A percentile compares a stretch with the other conserved stretches of the same genome.
phyloP scores from a whole-genome alignment of 2,113 vertebrate genomes.

The Callocephalon fimbriatum region DNA sequence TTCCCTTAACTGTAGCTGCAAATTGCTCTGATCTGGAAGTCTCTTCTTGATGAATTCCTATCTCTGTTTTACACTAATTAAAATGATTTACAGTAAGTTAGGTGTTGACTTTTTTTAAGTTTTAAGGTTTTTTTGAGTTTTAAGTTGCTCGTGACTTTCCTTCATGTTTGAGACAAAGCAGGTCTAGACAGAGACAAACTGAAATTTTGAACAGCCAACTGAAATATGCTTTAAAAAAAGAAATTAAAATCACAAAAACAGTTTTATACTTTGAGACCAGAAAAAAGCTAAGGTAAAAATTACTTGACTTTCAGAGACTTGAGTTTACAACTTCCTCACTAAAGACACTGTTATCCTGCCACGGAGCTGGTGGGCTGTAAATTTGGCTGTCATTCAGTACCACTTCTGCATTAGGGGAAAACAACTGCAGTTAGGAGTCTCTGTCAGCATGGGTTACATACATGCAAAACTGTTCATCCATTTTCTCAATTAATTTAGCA shows the following conservation, averaged over 20 bases:
- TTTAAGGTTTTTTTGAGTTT: not conserved
- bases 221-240: not conserved
- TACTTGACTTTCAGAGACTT: not conserved
- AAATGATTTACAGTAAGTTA: not conserved
- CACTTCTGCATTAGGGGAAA: not conserved
- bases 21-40: not conserved
- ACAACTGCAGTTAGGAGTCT: not conserved
- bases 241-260: not conserved
- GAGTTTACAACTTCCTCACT: not conserved
- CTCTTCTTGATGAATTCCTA: not conserved
- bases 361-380: not conserved
- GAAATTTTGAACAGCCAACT: not conserved
- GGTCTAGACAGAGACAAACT: not conserved
- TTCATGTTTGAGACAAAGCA: not conserved
- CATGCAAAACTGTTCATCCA: not conserved
- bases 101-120: not conserved
- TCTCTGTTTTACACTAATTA: not conserved
- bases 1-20: not conserved
- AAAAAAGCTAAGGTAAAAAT: not conserved
- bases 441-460: not conserved
- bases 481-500: not conserved
- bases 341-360: not conserved
- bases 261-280: not conserved
- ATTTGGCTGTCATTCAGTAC: not conserved
- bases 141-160: not conserved